Base-by-base conservation (phyloP, 2,797 vertebrate genomes). In the Rhinoraja longicauda region DNA sequence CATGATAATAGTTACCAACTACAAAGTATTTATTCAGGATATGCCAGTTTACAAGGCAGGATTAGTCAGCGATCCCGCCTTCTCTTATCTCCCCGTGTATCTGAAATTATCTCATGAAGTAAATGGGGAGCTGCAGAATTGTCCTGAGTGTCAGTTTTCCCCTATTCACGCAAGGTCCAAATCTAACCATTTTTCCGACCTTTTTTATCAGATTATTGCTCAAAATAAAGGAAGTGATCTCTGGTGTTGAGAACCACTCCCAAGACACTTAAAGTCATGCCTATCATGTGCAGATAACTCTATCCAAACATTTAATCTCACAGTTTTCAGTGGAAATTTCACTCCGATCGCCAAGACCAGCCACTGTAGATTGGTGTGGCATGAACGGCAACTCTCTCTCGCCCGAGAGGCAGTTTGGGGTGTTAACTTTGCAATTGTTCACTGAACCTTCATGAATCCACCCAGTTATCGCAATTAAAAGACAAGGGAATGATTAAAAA, bases 11-110 rank as follows among this genome's bases (percentile, higher is more conserved):
- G 90, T 75, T 92, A 53, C 67, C 39, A 57, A 53, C 70, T 70
- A 92, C 26, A n/a, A 72, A 92, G 70, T 75, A 92, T 92, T 92
- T 92, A 92, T 92, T 92, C 39, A 57, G 36, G 92, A 92, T 45
- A 75, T 53, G 21, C 45, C 67, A 92, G 70, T 75, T 45, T 53
- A 73, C 90, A 73, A n/a, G 45, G 90, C 59, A 75, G 70, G 90
- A 75, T 75, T 75, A 75, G 39, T 73, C 36, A 75, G 72, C 57
- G 90, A 92, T 75, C 88, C 90, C 70, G 88, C 12, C 88, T 90
- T 70, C 88, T 70, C 36, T 90, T 72, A 15, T 90, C 64, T 17
- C 36, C 36, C 15, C 39, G 62, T 29, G 64, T 39, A 90, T 75
- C 90, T 57, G 70, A 92, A 92, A n/a, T 53, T 4, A 92, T 92